phyloP scores from a whole-genome alignment of 2,113 vertebrate species.

The Pachypanchax playfairii region DNA sequence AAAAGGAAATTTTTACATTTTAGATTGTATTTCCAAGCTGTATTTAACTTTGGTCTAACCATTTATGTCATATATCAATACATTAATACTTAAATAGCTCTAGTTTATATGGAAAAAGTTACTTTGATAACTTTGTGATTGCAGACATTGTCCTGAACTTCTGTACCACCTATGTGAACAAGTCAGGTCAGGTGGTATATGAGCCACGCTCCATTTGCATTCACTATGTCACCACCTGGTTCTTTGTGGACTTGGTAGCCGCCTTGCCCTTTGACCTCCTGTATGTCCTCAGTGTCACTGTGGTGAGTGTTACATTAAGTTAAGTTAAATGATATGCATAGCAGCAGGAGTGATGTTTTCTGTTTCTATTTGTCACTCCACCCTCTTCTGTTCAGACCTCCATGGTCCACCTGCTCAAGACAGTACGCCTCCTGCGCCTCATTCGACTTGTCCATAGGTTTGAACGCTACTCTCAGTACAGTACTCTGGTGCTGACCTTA shows the following conservation, averaged over 20 bases:
- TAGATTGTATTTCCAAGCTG: neutral
- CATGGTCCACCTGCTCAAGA: constrained; percentile 88
- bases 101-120: neutral
- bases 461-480: constrained; percentile 93
- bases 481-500: constrained; percentile 90
- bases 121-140: constrained; percentile 14
- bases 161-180: constrained; percentile 87
- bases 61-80: too few relatives aligned
- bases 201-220: constrained; percentile 88
- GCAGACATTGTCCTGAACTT: constrained; percentile 90
- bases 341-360: neutral
- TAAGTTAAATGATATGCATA: too few relatives aligned
- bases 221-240: constrained; percentile 91
- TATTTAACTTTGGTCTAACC: too few relatives aligned
- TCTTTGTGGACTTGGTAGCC: constrained; percentile 90
- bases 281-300: constrained; percentile 89
- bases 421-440: constrained; percentile 86
- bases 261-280: constrained; percentile 91
- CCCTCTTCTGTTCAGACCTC: constrained; percentile 74
- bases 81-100: too few relatives aligned
- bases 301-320: constrained; percentile 79
- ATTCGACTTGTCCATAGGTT: constrained; percentile 90
- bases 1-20: neutral
- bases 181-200: constrained; percentile 91
- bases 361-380: neutral